Evolutionary conservation across 2,888 invertebrate genomes (phyloP).

Genomic region (Falcaria lacertinaria): DNA sequence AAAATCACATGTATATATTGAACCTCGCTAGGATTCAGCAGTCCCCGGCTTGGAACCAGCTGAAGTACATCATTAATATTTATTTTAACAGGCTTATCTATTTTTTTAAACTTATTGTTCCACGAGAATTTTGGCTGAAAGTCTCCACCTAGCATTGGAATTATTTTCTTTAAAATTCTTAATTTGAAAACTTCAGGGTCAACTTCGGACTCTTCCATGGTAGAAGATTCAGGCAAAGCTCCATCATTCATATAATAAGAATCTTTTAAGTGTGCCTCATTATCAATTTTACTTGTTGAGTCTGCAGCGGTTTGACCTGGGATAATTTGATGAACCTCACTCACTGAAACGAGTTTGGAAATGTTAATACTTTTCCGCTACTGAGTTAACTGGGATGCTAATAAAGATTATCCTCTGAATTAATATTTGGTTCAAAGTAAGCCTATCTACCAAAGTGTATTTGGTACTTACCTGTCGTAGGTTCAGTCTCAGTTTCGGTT

Average conservation of each 20-base stretch:
- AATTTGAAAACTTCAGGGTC: slow-evolving; percentile 26
- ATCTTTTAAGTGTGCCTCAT: slow-evolving; percentile 3
- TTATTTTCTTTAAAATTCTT: slow-evolving; percentile 40
- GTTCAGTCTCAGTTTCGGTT: slow-evolving; percentile 25
- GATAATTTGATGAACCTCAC: slow-evolving; percentile 26
- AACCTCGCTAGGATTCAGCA: slow-evolving; percentile 71
- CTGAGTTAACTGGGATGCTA: no score
- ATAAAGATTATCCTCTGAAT: no score
- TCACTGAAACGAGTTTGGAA: slow-evolving; percentile 18
- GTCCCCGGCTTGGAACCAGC: slow-evolving; percentile 69
- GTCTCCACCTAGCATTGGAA: slow-evolving; percentile 50
- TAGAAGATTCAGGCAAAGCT: slow-evolving; percentile 12
- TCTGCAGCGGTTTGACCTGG: slow-evolving; percentile 9
- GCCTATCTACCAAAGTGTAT: no score
- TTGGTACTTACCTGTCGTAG: slow-evolving; percentile 26
- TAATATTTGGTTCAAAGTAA: no score
- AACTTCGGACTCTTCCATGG: slow-evolving; percentile 17
- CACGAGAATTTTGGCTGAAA: slow-evolving; percentile 49
- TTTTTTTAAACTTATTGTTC: slow-evolving; percentile 49
- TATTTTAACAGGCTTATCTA: slow-evolving; percentile 22
- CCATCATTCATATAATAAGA: slow-evolving; percentile 9
- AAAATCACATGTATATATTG: slow-evolving; percentile 72
- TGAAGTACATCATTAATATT: slow-evolving; percentile 58
- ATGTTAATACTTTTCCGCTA: no score
- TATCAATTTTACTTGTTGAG: slow-evolving; percentile 20